Evolutionary conservation across 1,140 invertebrate genomes (phyloP), one percentile per base, ranked within the genome.

Genomic region (Drosophila cardini): DNA sequence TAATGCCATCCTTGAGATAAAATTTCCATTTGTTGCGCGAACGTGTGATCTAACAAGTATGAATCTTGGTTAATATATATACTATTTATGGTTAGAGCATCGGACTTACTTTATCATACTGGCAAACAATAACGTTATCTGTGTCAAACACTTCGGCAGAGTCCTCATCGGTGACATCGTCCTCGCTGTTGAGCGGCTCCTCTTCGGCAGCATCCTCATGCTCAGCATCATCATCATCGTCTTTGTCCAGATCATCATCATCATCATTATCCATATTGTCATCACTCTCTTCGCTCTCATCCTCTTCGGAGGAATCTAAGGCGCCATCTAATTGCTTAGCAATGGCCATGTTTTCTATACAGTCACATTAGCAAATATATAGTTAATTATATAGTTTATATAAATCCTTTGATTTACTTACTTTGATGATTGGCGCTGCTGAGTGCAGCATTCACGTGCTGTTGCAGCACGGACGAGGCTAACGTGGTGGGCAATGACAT

Each of bases 21-120:
- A 99, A 99, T 94, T 99, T 99, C 99, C 99, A 99, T 93, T 98
- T 98, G 91, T 99, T 99, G 87, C 98, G 95, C 91, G 97, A 98
- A 92, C 99, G 95, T 71, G 98, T 98, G 67, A 99, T 99, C 96
- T 98, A 90, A 18, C 32, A 79, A 2, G 16, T 32, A 48, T 4
- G 36, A 11, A 11, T 18, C 36, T 9, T 26, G 9, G 8, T 65
- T 80, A 42, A 4, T 13, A 4, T 15, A 43, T 53, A 10, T 34
- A 26, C 1, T 45, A 13, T 45, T 1, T 15, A 16, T 45, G 5
- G 13, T 7, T 15, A 4, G 6, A 21, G 21, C 13, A 10, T 4
- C 13, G 8, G 6, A 0, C 4, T 92, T 93, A 97, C 97, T 94
- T 99, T 99, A 93, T 99, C 98, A 94, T 99, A 99, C 92, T 99